Conservation (phyloP, 2,113 vertebrate species). For the Nesospiza acunhae region DNA sequence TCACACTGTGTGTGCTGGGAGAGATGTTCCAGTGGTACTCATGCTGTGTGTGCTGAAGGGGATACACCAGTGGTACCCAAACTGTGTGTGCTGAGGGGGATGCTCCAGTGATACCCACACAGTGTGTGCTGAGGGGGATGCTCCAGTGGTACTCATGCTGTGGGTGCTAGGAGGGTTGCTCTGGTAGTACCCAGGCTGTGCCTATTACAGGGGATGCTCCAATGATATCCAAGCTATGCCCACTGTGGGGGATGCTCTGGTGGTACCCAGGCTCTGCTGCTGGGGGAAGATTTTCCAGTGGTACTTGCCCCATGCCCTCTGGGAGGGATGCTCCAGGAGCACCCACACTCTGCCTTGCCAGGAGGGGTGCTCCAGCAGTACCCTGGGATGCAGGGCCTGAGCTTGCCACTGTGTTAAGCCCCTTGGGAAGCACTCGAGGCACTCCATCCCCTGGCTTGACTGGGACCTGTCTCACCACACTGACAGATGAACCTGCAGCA, state of each 20-base stretch:
- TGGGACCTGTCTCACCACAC: not conserved
- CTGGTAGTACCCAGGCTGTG: not conserved
- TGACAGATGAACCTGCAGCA: not conserved
- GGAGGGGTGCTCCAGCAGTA: not conserved
- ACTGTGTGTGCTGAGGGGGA: too few species aligned
- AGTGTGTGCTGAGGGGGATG: not conserved
- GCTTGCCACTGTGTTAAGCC: not conserved
- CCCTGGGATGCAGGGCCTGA: not conserved
- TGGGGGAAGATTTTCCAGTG: not conserved
- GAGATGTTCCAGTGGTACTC: not conserved
- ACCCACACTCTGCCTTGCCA: not conserved
- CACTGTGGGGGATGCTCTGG: not conserved
- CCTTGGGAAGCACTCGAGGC: not conserved
- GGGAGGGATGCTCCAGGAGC: not conserved
- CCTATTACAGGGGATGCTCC: accelerated
- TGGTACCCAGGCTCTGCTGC: not conserved
- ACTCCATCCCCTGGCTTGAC: not conserved
- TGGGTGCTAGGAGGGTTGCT: too few species aligned
- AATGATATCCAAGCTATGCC: not conserved
- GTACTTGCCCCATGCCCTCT: not conserved
- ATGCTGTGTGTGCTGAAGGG: accelerated
- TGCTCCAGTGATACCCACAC: not conserved
- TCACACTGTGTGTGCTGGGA: too few species aligned
- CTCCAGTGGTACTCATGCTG: not conserved
- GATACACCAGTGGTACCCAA: not conserved